Evolutionary conservation across 1,140 invertebrate genomes (phyloP).

Genomic region (Heliconius eleuchia): DNA sequence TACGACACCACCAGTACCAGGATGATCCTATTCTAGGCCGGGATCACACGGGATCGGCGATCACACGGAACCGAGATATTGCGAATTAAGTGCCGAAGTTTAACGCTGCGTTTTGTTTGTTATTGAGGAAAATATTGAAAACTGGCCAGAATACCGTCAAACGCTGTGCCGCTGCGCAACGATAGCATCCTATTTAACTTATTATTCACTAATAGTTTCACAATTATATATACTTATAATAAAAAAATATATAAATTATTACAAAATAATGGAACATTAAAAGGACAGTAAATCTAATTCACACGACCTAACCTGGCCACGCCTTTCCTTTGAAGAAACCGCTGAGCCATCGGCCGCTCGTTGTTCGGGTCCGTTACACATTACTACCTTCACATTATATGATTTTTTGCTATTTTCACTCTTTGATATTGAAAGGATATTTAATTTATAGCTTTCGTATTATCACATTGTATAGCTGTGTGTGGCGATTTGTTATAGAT

Average conservation of each 20-base stretch:
- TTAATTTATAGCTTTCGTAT: neutral
- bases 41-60: too few species aligned
- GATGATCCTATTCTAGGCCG: too few species aligned
- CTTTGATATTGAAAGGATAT: neutral
- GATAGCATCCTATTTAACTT: too few species aligned
- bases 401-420: slow-evolving; percentile 2
- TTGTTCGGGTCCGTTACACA: slow-evolving; percentile 24
- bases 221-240: neutral
- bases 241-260: neutral
- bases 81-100: too few species aligned
- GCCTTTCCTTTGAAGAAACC: slow-evolving; percentile 17
- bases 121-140: too few species aligned
- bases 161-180: too few species aligned
- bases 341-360: slow-evolving; percentile 15
- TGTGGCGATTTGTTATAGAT: neutral
- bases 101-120: too few species aligned
- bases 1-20: too few species aligned
- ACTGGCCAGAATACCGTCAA: too few species aligned
- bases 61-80: too few species aligned
- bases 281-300: neutral
- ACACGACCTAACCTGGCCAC: slow-evolving; percentile 4
- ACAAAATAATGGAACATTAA: neutral
- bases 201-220: too few species aligned
- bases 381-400: slow-evolving; percentile 11
- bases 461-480: neutral